Base-by-base conservation (phyloP, 2,888 invertebrate species). In the Eristalis intricaria region DNA sequence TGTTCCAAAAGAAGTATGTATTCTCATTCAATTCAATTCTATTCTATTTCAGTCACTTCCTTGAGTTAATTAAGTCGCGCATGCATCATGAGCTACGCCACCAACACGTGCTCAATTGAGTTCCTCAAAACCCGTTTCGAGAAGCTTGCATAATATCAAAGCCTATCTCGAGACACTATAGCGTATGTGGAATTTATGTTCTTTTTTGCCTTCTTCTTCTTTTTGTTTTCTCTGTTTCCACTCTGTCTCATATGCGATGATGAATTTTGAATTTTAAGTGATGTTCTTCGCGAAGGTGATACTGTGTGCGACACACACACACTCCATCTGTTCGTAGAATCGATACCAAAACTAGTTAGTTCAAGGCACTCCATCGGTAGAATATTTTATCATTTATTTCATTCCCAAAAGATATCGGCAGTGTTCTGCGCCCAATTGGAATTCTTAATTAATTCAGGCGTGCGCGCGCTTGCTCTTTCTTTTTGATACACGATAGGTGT, bases 1-100 rank as follows among this genome's bases (percentile, higher is more conserved):
- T 95, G 92, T 96, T 97, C 92, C 98, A 98, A 93, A 95, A 95
- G 92, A 96, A 94, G 97, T 97, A 93, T 93, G 94, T 92, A 87
- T 58, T 60, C 26, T 13, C 15, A 60, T 38, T 58, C 38, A 43
- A 65, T 10, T 22, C 29, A 3, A 22, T 38, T 32, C 15, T 60
- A 10, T n/a, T 65, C 64, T 60, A 63, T 35, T 15, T 19, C 8
- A 50, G 50, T n/a, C 50, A 19, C 61, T 71, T 63, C 74, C 75
- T 76, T 32, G 43, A 68, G 43, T 35, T 50, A 50, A 50, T 77
- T 77, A 61, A 74, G 56, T 73, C 65, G 68, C 29, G 13, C 66
- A 50, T 22, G 22, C 26, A 75, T 56, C 19, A 15, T 60, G 35
- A 50, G 50, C 3, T 26, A 50, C 50, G 50, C 50, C 19, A 50